Percentiles rank a stretch among this genome's conserved stretches.
Conservation (phyloP, 2,888 invertebrate genomes). For the Sinodicranocentrus sp. region DNA sequence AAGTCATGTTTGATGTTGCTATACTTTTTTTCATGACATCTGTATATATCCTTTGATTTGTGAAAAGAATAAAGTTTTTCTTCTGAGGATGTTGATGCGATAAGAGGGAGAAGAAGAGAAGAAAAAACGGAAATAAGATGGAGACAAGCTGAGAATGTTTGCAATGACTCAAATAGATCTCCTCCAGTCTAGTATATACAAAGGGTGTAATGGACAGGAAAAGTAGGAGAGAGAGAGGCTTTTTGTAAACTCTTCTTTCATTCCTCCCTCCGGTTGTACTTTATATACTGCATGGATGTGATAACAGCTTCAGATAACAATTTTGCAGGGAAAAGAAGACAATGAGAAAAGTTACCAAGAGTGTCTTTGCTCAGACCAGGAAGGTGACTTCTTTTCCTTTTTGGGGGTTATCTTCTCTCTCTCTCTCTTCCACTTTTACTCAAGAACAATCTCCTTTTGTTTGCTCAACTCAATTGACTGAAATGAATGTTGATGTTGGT, state of each 20-base stretch:
- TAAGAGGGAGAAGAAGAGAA: constrained; percentile 3
- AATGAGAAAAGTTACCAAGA: constrained; percentile 17
- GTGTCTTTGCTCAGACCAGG: not conserved
- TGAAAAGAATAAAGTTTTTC: constrained; percentile 2
- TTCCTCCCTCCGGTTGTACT: constrained; percentile 14
- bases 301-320: constrained; percentile 3
- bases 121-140: constrained; percentile 18
- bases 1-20: too few relatives aligned
- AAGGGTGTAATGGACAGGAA: constrained; percentile 25
- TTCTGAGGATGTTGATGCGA: not conserved
- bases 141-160: constrained; percentile 7
- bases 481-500: constrained; percentile 11
- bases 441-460: not conserved
- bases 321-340: not conserved
- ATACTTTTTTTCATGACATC: too few relatives aligned
- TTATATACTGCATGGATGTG: not conserved
- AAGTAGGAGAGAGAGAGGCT: constrained; percentile 4
- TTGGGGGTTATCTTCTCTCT: constrained; percentile 7
- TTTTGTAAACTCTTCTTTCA: constrained; percentile 7
- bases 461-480: constrained; percentile 16
- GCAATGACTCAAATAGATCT: not conserved
- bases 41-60: not conserved
- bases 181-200: not conserved
- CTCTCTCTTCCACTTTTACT: constrained; percentile 2
- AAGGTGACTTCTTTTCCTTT: not conserved